phyloP scores from a whole-genome alignment of 2,797 vertebrate species.

The Balearica regulorum region DNA sequence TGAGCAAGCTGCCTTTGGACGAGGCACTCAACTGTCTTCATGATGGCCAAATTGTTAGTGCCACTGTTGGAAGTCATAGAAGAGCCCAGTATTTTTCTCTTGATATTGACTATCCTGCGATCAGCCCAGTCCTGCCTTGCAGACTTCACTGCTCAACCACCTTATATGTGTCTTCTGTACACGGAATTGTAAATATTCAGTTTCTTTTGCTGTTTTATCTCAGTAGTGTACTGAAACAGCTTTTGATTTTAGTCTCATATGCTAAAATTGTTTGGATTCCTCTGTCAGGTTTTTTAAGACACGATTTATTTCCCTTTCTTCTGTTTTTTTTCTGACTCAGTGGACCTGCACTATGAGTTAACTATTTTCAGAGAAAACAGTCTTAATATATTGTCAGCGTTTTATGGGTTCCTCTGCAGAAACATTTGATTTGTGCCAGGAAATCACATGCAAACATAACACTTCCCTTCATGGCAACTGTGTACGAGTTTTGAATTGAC shows the following conservation, averaged over 20 bases:
- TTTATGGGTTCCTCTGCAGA: neutral
- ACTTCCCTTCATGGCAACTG: neutral
- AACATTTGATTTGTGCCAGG: conserved; percentile 5
- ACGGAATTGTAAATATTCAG: neutral
- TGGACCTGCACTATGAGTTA: neutral
- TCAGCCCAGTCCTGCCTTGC: neutral
- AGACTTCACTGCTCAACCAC: neutral
- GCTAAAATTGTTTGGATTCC: neutral
- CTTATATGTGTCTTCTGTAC: accelerated
- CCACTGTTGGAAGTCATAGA: neutral
- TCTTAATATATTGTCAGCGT: neutral
- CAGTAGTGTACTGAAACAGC: neutral
- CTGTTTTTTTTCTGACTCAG: neutral
- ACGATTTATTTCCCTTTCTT: neutral
- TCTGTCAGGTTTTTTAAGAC: neutral
- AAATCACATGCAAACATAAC: neutral
- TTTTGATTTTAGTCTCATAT: neutral
- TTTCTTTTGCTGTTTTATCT: neutral
- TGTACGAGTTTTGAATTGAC: neutral
- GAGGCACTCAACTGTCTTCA: neutral
- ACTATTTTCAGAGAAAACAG: neutral
- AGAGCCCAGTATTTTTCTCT: neutral
- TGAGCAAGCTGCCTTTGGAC: neutral
- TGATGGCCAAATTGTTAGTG: neutral
- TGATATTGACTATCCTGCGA: neutral